phyloP scores from a whole-genome alignment of 2,113 vertebrate species.

The Hippolais icterina region DNA sequence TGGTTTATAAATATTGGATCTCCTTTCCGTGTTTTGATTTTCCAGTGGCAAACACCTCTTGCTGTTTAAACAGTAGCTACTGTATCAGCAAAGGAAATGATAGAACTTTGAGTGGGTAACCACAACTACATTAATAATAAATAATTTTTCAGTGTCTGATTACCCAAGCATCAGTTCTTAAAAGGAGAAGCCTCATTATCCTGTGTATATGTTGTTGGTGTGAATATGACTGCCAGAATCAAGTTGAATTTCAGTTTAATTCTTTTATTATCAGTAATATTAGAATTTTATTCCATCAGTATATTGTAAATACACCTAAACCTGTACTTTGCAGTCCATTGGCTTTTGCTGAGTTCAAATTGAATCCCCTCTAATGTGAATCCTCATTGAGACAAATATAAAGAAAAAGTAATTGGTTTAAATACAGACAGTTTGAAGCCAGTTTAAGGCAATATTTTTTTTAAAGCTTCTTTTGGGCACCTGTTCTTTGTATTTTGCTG shows the following conservation, averaged over 20 bases:
- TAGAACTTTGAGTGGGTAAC: background rate
- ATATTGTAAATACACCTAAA: background rate
- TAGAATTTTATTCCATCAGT: background rate
- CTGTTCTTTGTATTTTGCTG: background rate
- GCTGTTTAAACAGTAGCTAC: background rate
- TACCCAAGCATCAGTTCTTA: background rate
- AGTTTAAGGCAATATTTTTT: background rate
- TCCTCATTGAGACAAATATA: background rate
- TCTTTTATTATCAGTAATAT: background rate
- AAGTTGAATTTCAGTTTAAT: background rate
- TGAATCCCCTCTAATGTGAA: background rate
- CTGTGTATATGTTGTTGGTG: background rate
- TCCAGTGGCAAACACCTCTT: background rate
- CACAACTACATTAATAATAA: background rate
- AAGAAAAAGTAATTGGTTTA: background rate
- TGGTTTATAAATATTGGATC: background rate
- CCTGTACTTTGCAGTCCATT: background rate
- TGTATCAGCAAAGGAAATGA: background rate
- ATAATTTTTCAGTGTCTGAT: background rate
- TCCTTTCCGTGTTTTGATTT: background rate
- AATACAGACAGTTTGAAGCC: background rate
- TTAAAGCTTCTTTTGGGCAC: fast-evolving
- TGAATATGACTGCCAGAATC: background rate
- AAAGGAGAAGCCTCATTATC: background rate
- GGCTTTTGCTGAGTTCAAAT: background rate